Conservation (phyloP, 2,113 vertebrate genomes). For the Alectura lathami region DNA sequence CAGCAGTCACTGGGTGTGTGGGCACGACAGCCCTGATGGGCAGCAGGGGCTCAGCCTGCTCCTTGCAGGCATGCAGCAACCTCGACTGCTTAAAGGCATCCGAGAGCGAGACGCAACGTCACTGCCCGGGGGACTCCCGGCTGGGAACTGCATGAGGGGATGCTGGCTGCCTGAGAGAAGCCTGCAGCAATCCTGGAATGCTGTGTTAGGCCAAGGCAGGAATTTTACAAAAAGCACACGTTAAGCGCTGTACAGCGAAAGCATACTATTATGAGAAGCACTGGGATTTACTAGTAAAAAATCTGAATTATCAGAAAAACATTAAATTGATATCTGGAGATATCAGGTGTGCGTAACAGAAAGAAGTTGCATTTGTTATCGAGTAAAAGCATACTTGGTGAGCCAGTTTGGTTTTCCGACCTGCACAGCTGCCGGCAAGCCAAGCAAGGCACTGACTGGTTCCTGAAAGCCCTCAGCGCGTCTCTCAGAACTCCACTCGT, state of each 20-base stretch:
- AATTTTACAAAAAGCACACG: not conserved
- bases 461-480: not conserved
- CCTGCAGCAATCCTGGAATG: not conserved
- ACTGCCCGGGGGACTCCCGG: not conserved
- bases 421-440: not conserved
- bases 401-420: not conserved
- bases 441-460: not conserved
- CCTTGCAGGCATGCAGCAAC: fast-evolving
- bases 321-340: not conserved
- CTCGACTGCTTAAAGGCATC: not conserved
- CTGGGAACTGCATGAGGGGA: not conserved
- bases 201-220: not conserved
- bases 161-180: not conserved
- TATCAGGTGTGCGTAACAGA: not conserved
- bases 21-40: no score
- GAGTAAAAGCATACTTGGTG: not conserved
- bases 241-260: not conserved
- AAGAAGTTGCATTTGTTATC: not conserved
- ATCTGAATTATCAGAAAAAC: not conserved
- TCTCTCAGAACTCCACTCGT: not conserved
- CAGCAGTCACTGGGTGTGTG: no score
- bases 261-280: not conserved
- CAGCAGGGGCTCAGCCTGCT: not conserved
- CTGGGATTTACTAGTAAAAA: not conserved
- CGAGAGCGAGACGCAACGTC: not conserved